Base-by-base conservation (phyloP, 2,888 invertebrate species). In the Caenorhabditis sp. region DNA sequence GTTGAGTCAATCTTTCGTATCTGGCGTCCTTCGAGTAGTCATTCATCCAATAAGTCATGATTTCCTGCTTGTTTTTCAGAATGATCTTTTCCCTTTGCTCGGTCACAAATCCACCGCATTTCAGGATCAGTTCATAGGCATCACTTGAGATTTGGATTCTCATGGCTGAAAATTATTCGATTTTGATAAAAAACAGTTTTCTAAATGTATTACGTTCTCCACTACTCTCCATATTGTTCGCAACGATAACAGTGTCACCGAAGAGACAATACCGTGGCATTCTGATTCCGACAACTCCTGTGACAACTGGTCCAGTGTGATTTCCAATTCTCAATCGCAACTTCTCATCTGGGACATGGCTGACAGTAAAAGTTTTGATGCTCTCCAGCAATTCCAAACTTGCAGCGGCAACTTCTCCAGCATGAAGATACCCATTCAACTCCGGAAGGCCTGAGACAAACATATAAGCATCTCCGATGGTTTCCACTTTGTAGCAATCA, bases 381-480 rank as follows among this genome's bases (percentile, higher is more conserved):
- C 79, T 67, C 6, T 81, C 77, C 32, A 86, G 72, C n/a, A 86
- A 55, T 35, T 84, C 84, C n/a, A 79, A 55, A 50, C 82, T 79
- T 0, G 85, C 85, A 24, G 79, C 76, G n/a, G 85, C 83, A 0
- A 87, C 87, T 61, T 87, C 87, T 55, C 85, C 87, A 26, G 84
- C 87, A 58, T 87, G 87, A 11, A 77, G 37, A 22, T 78, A 58
- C 20, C 84, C 82, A 50, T 87, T 87, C 18, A 76, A n/a, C 1
- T 84, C 84, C 0, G 87, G 87, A 40, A 87, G 76, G 2, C 87
- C 87, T 15, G 85, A 85, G 0, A 85, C 87, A 62, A 82, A 85
- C 85, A 85, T 84, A 67, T 87, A 85, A 1, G 85, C 87, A 55
- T 85, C 87, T 44, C 85, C 85, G 51, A 85, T 87, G 0, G 87